phyloP scores from a whole-genome alignment of 2,797 vertebrate species.

The Apogon hyalosoma region DNA sequence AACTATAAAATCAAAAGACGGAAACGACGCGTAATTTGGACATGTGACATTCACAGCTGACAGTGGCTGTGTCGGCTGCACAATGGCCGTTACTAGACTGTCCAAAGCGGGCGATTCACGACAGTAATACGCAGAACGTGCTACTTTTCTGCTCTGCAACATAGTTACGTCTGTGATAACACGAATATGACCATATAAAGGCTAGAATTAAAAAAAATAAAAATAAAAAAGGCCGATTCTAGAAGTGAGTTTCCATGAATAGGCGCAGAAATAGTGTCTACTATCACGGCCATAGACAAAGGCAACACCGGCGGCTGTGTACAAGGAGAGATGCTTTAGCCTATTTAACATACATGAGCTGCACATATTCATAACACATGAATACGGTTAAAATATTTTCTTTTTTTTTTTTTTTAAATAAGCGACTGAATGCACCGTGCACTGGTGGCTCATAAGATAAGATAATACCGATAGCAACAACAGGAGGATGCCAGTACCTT shows the following conservation, averaged over 20 bases:
- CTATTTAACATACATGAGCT: neutral
- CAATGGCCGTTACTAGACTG: conserved; percentile 7
- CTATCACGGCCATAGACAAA: conserved; percentile 28
- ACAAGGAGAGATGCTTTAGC: neutral
- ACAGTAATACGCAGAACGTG: conserved; percentile 23
- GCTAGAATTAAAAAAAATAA: neutral
- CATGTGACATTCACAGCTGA: conserved; percentile 18
- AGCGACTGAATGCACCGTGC: neutral
- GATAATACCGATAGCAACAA: conserved; percentile 34
- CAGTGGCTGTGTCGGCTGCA: neutral
- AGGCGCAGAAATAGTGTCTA: neutral
- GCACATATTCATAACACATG: too few species aligned
- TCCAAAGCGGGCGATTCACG: neutral
- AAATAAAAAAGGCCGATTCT: too few species aligned
- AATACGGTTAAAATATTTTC: neutral
- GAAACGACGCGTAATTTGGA: neutral
- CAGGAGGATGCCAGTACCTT: conserved; percentile 85
- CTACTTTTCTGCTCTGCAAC: conserved; percentile 14
- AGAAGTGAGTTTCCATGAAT: too few species aligned
- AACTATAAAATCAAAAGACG: accelerated
- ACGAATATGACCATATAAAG: neutral
- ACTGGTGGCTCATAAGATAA: conserved; percentile 3
- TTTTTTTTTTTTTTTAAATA: neutral
- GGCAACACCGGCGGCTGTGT: conserved; percentile 5
- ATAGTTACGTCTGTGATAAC: neutral